phyloP scores from a whole-genome alignment of 2,797 vertebrate species.

The Chrosomus eos region DNA sequence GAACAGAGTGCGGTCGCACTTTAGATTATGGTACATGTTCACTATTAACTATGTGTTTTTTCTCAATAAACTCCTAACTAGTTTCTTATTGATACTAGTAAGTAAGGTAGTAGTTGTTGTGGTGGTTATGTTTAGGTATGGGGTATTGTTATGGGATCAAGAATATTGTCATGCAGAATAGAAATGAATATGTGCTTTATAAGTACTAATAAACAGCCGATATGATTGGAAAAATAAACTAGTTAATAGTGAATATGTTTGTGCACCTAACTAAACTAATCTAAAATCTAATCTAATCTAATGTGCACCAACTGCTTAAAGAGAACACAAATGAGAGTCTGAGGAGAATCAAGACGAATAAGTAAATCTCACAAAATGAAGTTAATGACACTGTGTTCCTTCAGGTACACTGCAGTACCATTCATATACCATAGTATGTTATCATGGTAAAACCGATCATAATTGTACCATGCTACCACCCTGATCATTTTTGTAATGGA shows the following conservation, averaged over 20 bases:
- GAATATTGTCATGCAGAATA: not conserved
- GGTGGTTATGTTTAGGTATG: no score
- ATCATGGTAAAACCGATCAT: not conserved
- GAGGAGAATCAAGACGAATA: not conserved
- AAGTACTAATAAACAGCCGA: not conserved
- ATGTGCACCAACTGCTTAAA: conserved; percentile 26
- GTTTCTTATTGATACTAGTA: no score
- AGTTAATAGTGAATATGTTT: conserved; percentile 1
- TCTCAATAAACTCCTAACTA: not conserved
- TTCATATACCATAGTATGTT: not conserved
- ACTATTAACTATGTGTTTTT: not conserved
- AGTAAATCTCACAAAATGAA: not conserved
- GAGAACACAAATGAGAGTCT: conserved; percentile 50
- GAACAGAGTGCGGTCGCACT: not conserved
- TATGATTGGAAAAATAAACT: not conserved
- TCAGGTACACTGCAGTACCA: not conserved
- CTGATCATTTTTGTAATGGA: not conserved
- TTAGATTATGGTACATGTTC: not conserved
- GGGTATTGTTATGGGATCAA: not conserved
- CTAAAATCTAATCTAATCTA: no score
- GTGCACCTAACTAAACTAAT: no score
- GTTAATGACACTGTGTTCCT: not conserved
- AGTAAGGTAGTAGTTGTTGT: not conserved
- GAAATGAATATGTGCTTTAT: not conserved
- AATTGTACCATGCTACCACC: not conserved